A percentile compares a stretch with the other conserved stretches of the same genome.
Conservation (phyloP, 2,888 invertebrate genomes). For the Oscheius sp. region DNA sequence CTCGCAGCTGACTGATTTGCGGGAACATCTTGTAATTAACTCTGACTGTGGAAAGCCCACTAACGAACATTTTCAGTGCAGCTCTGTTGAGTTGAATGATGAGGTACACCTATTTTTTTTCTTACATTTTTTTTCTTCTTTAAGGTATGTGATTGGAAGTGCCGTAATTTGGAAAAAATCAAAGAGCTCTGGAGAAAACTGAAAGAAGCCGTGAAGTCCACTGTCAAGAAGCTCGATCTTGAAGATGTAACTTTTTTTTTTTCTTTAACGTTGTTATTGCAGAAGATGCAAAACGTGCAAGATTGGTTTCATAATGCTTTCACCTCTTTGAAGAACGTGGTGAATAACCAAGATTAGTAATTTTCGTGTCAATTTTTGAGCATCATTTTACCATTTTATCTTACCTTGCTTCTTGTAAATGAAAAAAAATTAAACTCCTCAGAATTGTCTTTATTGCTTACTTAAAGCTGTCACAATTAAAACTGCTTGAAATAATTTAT, state of each 20-base stretch:
- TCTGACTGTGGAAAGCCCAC: conserved; percentile 29
- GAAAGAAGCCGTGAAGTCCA: conserved; percentile 35
- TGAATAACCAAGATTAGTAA: background rate
- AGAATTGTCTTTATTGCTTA: background rate
- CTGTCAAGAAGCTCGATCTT: conserved; percentile 39
- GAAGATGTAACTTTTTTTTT: conserved; percentile 5
- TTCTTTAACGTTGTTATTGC: background rate
- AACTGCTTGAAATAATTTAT: background rate
- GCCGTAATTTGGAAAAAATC: conserved; percentile 40
- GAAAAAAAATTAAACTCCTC: background rate
- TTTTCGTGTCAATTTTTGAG: background rate
- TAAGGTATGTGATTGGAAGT: conserved; percentile 55
- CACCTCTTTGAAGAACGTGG: background rate
- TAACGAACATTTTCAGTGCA: conserved; percentile 37
- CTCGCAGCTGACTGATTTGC: conserved; percentile 30
- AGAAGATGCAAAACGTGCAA: conserved; percentile 20
- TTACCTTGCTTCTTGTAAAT: background rate
- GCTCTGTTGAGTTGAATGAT: background rate
- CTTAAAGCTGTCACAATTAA: background rate
- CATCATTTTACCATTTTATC: background rate
- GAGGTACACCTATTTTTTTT: background rate
- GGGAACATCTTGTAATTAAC: conserved; percentile 38
- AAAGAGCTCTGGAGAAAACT: conserved; percentile 49
- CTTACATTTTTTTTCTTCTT: background rate
- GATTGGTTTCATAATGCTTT: conserved; percentile 9